Percentiles rank a stretch among this genome's conserved stretches.
Conservation (phyloP, 2,888 invertebrate species). For the Acanthosepion lycidas region DNA sequence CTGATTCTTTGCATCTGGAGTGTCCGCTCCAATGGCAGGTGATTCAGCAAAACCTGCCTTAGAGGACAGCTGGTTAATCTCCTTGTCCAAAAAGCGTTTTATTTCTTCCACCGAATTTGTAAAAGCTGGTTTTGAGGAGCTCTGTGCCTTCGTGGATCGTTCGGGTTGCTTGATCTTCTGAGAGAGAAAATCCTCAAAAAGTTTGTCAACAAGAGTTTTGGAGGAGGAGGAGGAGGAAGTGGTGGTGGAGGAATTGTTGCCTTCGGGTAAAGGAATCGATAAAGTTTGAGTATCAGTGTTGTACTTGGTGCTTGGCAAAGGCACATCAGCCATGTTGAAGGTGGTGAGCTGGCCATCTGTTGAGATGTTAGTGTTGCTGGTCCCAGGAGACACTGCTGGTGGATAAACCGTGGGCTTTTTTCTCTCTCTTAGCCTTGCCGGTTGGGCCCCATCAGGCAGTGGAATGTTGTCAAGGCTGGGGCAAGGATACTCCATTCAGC, state of each 20-base stretch:
- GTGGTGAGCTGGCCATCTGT: not conserved
- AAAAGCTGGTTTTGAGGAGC: not conserved
- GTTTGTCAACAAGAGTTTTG: not conserved
- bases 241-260: not conserved
- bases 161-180: not conserved
- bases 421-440: not conserved
- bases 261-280: not conserved
- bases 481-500: not conserved
- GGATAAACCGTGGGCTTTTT: not conserved
- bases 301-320: constrained; percentile 1
- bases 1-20: not conserved
- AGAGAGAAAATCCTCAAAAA: not conserved
- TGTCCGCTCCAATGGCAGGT: not conserved
- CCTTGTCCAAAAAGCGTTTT: not conserved
- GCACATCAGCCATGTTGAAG: not conserved
- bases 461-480: constrained; percentile 33
- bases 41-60: not conserved
- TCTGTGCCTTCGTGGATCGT: not conserved
- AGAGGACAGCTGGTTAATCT: not conserved
- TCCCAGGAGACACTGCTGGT: not conserved
- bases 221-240: not conserved
- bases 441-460: constrained; percentile 22
- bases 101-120: not conserved
- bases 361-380: not conserved
- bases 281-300: not conserved